A percentile compares a stretch with the other conserved stretches of the same genome.
phyloP scores from a whole-genome alignment of 2,888 invertebrate species.

The Omphaloscelis lunosa region DNA sequence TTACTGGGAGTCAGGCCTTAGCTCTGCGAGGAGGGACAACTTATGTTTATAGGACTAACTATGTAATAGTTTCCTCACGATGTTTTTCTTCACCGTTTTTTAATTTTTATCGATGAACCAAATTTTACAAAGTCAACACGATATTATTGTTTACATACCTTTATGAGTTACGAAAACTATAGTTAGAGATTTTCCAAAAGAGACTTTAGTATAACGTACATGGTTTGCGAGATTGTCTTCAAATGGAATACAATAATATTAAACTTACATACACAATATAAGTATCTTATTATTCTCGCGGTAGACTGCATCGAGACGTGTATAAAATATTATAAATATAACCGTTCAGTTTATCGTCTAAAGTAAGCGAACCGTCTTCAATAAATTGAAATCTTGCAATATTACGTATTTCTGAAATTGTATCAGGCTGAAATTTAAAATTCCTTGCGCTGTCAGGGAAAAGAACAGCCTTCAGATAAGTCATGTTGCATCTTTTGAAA shows the following conservation, averaged over 20 bases:
- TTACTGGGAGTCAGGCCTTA: neutral
- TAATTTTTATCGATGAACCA: too few species aligned
- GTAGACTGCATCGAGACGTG: neutral
- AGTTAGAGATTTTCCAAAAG: neutral
- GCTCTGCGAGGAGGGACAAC: neutral
- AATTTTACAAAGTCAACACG: neutral
- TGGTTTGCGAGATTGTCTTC: constrained; percentile 12
- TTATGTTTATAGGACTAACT: too few species aligned
- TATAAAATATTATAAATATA: constrained; percentile 3
- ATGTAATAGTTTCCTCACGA: too few species aligned
- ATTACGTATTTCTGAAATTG: neutral
- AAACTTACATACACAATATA: constrained; percentile 4
- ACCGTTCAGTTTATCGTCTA: constrained; percentile 7
- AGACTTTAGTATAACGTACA: neutral
- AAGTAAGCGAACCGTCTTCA: neutral
- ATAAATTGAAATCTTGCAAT: constrained; percentile 26
- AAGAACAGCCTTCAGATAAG: neutral
- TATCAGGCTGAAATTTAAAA: neutral
- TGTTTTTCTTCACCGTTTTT: neutral
- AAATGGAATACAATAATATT: constrained; percentile 23
- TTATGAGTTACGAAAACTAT: neutral
- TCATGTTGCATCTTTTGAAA: neutral
- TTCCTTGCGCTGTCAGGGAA: neutral
- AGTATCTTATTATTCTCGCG: constrained; percentile 13
- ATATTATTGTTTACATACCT: too few species aligned